Evolutionary conservation across 2,797 vertebrate species (phyloP).

Genomic region (Lithobates pipiens): DNA sequence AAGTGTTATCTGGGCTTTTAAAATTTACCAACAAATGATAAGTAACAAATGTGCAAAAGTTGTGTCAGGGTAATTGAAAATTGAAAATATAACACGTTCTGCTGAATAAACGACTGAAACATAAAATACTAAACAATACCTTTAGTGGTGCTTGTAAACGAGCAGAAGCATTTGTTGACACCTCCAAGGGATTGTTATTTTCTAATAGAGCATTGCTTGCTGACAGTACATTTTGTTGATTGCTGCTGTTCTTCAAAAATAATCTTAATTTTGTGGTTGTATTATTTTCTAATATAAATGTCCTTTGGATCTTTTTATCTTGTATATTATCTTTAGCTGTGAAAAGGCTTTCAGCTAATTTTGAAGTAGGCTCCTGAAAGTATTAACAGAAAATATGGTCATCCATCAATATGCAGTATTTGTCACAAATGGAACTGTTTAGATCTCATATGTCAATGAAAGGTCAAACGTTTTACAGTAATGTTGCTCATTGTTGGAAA

Average conservation of each 20-base stretch:
- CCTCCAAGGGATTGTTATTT: not conserved
- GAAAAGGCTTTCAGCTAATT: conserved; percentile 16
- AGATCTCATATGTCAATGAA: not conserved
- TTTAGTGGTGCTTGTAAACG: conserved; percentile 43
- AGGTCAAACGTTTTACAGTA: not conserved
- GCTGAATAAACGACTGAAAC: not conserved
- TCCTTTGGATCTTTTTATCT: not conserved
- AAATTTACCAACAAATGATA: too few species aligned
- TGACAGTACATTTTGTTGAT: conserved; percentile 24
- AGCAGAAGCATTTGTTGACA: not conserved
- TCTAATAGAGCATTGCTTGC: not conserved
- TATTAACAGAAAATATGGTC: not conserved
- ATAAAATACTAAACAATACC: conserved; percentile 13
- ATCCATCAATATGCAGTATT: not conserved
- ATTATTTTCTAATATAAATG: conserved; percentile 19
- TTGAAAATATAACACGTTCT: too few species aligned
- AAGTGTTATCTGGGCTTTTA: too few species aligned
- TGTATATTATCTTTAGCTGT: conserved; percentile 18
- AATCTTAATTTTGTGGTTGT: conserved; percentile 42
- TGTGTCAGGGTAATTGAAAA: too few species aligned
- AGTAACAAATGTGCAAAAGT: too few species aligned
- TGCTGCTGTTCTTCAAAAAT: conserved; percentile 32
- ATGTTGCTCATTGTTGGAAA: not conserved
- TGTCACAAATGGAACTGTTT: not conserved
- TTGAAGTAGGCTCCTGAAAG: conserved; percentile 43